Evolutionary conservation across 2,888 invertebrate species (phyloP).

Genomic region (Physocephala rufipes): DNA sequence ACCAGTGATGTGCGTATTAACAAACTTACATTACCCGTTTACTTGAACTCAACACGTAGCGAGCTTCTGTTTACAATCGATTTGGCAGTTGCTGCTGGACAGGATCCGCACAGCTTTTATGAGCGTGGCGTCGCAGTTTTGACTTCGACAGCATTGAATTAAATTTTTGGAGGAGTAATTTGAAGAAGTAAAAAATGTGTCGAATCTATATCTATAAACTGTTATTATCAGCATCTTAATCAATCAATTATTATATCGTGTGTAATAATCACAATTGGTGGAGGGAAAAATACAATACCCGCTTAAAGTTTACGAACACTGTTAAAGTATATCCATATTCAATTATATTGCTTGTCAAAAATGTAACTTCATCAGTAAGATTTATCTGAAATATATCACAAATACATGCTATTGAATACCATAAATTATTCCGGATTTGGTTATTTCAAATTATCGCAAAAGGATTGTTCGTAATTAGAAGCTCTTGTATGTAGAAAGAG

Average conservation of each 20-base stretch:
- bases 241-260: background rate
- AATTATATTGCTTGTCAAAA: no score
- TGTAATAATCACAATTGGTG: no score
- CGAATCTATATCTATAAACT: no score
- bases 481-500: background rate
- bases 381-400: background rate
- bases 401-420: background rate
- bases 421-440: background rate
- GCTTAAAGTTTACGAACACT: no score
- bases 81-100: constrained; percentile 88
- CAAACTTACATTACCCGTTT: constrained; percentile 92
- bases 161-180: constrained; percentile 53
- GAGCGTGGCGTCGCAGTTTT: constrained; percentile 97
- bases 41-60: constrained; percentile 94
- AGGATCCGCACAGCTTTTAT: constrained; percentile 96
- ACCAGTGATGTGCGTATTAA: constrained; percentile 68
- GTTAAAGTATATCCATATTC: no score
- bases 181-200: background rate
- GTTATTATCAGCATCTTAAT: no score
- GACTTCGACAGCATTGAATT: constrained; percentile 90
- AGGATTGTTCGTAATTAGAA: background rate
- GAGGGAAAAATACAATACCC: no score
- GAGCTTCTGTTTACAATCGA: constrained; percentile 96
- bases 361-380: no score
- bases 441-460: background rate